Conservation (phyloP, 2,888 invertebrate genomes). For the Nemurella pictetii region DNA sequence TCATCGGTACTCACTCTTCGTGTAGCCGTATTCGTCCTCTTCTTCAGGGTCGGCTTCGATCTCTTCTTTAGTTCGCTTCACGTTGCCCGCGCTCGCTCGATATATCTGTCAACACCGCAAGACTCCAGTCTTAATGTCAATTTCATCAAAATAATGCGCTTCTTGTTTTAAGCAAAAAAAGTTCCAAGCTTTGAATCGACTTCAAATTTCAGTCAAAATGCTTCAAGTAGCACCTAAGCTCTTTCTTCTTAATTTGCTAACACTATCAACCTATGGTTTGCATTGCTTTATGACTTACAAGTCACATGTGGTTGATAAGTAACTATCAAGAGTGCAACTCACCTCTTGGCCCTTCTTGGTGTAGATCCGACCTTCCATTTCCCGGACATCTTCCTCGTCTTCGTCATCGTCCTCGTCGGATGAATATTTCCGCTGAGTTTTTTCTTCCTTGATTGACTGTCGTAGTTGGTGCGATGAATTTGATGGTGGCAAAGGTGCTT, state of each 20-base stretch:
- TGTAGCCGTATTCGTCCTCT: slow-evolving; percentile 93
- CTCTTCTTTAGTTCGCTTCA: slow-evolving; percentile 76
- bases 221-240: too few relatives aligned
- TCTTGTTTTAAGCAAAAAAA: neutral
- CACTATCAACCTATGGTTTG: too few relatives aligned
- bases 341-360: slow-evolving; percentile 77
- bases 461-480: slow-evolving; percentile 25
- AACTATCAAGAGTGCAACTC: slow-evolving; percentile 39
- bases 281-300: neutral
- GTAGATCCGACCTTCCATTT: slow-evolving; percentile 78
- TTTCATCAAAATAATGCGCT: too few relatives aligned
- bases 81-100: slow-evolving; percentile 83
- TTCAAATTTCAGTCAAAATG: too few relatives aligned
- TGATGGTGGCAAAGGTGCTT: slow-evolving; percentile 24
- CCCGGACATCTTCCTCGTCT: slow-evolving; percentile 73
- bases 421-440: slow-evolving; percentile 54
- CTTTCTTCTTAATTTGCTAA: too few relatives aligned
- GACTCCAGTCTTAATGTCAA: too few relatives aligned
- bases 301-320: neutral
- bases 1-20: slow-evolving; percentile 71
- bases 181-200: neutral
- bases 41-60: slow-evolving; percentile 78
- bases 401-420: slow-evolving; percentile 63
- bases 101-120: slow-evolving; percentile 83
- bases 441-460: slow-evolving; percentile 44